Conservation (phyloP, 35 echinoderm and acorn worm species). For the Eucidaris tribuloides region DNA sequence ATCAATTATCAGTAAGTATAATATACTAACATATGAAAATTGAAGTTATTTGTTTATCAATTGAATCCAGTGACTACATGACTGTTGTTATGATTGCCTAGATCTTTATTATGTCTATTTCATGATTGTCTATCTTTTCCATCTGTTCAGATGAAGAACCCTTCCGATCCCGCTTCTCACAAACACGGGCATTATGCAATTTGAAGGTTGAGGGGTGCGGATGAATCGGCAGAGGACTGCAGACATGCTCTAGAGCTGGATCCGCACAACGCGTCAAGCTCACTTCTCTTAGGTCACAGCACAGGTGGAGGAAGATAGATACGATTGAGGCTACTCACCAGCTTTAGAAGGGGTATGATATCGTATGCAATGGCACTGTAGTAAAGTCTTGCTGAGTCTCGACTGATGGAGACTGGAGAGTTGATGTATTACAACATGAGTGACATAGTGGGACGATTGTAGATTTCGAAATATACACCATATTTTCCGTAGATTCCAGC, state of each 20-base stretch:
- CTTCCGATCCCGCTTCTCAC: slow-evolving; percentile 67
- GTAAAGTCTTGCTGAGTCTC: not conserved
- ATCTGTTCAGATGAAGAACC: slow-evolving; percentile 68
- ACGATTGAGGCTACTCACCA: slow-evolving; percentile 84
- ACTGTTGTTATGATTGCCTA: not conserved
- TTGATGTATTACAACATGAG: not conserved
- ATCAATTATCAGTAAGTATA: too few species aligned
- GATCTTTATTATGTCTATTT: not conserved
- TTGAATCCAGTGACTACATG: not conserved
- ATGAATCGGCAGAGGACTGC: slow-evolving; percentile 34
- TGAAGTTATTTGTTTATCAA: too few species aligned
- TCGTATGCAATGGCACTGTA: not conserved
- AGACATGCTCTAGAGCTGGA: too few species aligned
- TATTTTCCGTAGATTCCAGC: too few species aligned
- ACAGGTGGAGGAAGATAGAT: slow-evolving; percentile 56
- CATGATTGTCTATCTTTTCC: too few species aligned
- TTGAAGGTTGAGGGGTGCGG: slow-evolving; percentile 64
- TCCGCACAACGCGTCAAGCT: slow-evolving; percentile 45
- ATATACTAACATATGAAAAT: too few species aligned
- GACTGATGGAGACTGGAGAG: not conserved
- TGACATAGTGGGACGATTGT: too few species aligned
- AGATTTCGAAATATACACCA: too few species aligned
- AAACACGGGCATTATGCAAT: slow-evolving; percentile 78
- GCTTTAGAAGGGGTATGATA: slow-evolving; percentile 56
- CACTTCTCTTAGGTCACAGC: slow-evolving; percentile 80